Conservation (phyloP, 2,888 invertebrate genomes). For the Pammene fasciana region DNA sequence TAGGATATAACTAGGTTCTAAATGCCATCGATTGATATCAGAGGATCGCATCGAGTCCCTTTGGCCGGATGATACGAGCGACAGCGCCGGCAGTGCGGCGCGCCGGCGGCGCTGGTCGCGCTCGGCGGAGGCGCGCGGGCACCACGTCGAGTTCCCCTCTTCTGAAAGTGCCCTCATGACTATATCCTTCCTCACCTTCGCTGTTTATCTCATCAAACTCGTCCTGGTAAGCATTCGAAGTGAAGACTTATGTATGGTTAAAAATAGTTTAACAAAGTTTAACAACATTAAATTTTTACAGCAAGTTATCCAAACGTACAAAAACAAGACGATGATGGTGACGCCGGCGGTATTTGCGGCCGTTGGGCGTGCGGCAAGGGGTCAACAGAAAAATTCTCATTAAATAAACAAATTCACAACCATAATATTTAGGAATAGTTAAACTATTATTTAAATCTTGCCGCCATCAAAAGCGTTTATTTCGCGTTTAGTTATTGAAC, state of each 20-base stretch:
- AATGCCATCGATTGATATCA: conserved; percentile 45
- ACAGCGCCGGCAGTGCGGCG: conserved; percentile 43
- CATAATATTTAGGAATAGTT: too few species aligned
- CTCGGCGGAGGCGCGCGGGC: conserved; percentile 68
- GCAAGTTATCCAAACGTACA: conserved; percentile 87
- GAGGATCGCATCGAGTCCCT: conserved; percentile 75
- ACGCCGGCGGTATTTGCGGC: conserved; percentile 75
- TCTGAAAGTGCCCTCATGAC: conserved; percentile 91
- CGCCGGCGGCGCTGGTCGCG: conserved; percentile 54
- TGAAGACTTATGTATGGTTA: background rate
- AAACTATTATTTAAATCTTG: too few species aligned
- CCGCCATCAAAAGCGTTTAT: too few species aligned
- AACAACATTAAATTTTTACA: conserved; percentile 61
- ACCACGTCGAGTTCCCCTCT: conserved; percentile 89
- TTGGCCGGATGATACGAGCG: conserved; percentile 71
- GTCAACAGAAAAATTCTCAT: conserved; percentile 9
- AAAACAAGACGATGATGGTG: conserved; percentile 82
- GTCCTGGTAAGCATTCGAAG: conserved; percentile 86
- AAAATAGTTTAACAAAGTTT: background rate
- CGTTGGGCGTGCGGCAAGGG: conserved; percentile 59
- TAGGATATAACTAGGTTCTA: too few species aligned
- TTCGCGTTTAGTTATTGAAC: too few species aligned
- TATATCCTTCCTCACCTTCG: conserved; percentile 92
- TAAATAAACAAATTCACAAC: too few species aligned
- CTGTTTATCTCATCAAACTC: conserved; percentile 92